A percentile compares a stretch with the other conserved stretches of the same genome.
These are phyloP conservation scores for Chaetodon trifasciatus DNA, from an alignment of 2,797 vertebrate species.

Conservation along the genomic window DNA sequence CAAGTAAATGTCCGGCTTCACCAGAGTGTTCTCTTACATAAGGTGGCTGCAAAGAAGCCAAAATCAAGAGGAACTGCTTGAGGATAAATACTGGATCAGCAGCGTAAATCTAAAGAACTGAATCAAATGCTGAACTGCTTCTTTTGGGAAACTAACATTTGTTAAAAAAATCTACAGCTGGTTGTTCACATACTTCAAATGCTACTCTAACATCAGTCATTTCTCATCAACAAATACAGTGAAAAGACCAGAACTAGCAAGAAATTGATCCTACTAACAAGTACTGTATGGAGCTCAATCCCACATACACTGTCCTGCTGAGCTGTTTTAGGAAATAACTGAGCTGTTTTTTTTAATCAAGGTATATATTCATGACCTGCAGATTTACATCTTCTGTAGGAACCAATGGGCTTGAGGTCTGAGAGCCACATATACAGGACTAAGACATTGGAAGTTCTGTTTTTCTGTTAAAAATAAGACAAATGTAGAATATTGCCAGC, in stretches of 20 bases:
- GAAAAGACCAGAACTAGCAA: too few species aligned
- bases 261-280: too few species aligned
- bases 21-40: not conserved
- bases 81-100: not conserved
- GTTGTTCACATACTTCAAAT: too few species aligned
- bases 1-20: slow-evolving; percentile 13
- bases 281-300: too few species aligned
- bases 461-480: not conserved
- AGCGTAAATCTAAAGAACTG: not conserved
- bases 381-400: not conserved
- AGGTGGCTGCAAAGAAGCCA: not conserved
- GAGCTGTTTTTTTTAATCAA: too few species aligned
- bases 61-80: not conserved
- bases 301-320: too few species aligned
- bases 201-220: not conserved
- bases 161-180: too few species aligned
- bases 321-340: not conserved
- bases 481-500: not conserved
- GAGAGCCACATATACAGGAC: not conserved
- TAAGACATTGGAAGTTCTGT: not conserved
- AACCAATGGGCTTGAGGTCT: not conserved
- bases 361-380: not conserved
- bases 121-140: not conserved
- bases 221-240: too few species aligned
- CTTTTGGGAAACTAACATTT: not conserved